phyloP scores from a whole-genome alignment of 2,113 vertebrate species.

The Periophthalmus modestus region DNA sequence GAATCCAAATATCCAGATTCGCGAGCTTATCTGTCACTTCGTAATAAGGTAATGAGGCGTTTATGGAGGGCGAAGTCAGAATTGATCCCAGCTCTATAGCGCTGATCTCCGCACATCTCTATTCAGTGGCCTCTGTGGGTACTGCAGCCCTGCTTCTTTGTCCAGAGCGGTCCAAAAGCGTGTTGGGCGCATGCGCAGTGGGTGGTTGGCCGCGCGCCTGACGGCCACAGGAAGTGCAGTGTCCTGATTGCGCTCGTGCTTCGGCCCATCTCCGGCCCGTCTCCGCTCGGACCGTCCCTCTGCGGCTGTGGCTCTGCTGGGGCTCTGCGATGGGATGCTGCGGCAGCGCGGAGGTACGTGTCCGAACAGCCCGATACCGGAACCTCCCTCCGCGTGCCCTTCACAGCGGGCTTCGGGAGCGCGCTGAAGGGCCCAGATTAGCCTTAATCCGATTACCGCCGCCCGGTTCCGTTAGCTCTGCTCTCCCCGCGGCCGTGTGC shows the following conservation, averaged over 20 bases:
- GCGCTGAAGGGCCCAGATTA: conserved; percentile 43
- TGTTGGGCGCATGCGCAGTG: conserved; percentile 68
- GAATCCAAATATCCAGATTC: background rate
- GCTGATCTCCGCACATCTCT: background rate
- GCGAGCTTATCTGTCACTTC: background rate
- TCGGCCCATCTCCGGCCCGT: conserved; percentile 37
- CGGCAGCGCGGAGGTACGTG: conserved; percentile 80
- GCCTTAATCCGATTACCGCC: conserved; percentile 65
- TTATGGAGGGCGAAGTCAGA: background rate
- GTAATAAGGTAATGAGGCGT: background rate
- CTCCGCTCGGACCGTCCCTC: conserved; percentile 44
- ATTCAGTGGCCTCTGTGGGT: background rate
- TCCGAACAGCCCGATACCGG: background rate
- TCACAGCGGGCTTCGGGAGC: conserved; percentile 25
- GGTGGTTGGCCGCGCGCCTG: conserved; percentile 78
- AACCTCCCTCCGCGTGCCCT: conserved; percentile 19
- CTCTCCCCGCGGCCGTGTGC: background rate
- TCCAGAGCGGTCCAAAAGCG: background rate
- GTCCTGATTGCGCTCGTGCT: conserved; percentile 42
- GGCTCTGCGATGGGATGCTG: conserved; percentile 83
- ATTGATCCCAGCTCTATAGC: background rate
- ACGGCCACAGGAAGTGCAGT: conserved; percentile 77
- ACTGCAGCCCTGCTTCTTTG: conserved; percentile 27
- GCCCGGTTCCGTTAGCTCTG: conserved; percentile 2
- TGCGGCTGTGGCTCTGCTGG: conserved; percentile 67